Percentiles rank a stretch among this genome's conserved stretches.
Conservation (phyloP, 2,113 vertebrate species). For the Leptosomus discolor region DNA sequence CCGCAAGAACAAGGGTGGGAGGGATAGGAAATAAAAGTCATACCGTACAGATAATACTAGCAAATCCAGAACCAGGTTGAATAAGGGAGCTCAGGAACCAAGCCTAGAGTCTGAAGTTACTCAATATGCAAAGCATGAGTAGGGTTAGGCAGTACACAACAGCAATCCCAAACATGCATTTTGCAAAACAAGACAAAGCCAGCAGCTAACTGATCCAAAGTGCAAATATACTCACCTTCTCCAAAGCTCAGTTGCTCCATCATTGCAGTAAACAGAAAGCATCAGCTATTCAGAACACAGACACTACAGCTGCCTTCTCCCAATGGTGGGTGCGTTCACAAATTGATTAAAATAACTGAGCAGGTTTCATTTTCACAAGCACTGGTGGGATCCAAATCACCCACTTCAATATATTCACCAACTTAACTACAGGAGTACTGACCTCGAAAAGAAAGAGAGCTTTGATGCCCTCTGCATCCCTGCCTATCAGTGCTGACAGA, state of each 20-base stretch:
- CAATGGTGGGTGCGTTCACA: not conserved
- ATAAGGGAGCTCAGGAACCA: not conserved
- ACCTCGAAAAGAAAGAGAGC: not conserved
- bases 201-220: not conserved
- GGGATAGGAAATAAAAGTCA: not conserved
- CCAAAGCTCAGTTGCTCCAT: not conserved
- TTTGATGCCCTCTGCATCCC: not conserved
- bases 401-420: not conserved
- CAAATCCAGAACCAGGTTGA: not conserved
- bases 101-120: not conserved
- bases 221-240: not conserved
- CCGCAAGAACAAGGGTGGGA: not conserved
- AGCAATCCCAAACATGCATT: not conserved
- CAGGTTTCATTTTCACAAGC: not conserved
- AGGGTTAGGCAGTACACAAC: not conserved
- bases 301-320: fast-evolving
- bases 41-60: not conserved
- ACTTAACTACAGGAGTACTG: not conserved
- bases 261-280: not conserved
- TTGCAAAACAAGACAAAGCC: not conserved
- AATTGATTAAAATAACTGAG: not conserved
- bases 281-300: not conserved
- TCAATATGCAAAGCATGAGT: not conserved
- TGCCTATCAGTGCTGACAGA: not conserved
- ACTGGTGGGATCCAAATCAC: not conserved